These are phyloP conservation scores for Tinamus guttatus DNA, from an alignment of 2,113 vertebrate genomes.

Conservation along the genomic window DNA sequence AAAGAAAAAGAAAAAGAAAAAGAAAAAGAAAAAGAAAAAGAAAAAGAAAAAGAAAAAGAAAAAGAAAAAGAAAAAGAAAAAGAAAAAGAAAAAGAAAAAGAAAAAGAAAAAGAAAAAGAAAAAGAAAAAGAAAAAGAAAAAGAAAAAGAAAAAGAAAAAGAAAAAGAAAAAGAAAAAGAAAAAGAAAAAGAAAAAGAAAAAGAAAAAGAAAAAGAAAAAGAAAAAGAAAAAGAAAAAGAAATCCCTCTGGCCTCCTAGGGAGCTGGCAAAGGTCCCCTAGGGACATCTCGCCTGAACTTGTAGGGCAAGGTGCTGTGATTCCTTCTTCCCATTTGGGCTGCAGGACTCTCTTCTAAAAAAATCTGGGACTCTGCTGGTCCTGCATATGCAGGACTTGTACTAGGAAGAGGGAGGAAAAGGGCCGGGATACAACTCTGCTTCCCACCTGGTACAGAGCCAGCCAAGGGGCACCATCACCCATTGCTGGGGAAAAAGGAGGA, in stretches of 20 bases:
- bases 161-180: no score
- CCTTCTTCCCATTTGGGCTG: fast-evolving
- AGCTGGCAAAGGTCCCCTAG: not conserved
- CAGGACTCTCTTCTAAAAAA: not conserved
- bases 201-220: not conserved
- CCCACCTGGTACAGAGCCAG: no score
- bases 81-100: not conserved
- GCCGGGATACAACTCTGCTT: not conserved
- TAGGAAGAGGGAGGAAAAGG: not conserved
- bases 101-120: no score
- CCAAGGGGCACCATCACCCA: fast-evolving
- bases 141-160: not conserved
- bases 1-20: not conserved
- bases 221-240: not conserved
- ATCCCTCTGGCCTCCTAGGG: not conserved
- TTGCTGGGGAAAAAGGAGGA: fast-evolving
- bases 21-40: not conserved
- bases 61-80: not conserved
- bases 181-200: not conserved
- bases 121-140: not conserved
- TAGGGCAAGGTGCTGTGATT: not conserved
- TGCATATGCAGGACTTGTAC: not conserved
- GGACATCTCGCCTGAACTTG: not conserved
- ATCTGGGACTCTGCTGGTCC: not conserved
- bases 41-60: not conserved